Evolutionary conservation across 2,113 vertebrate species (phyloP), one percentile per base, ranked within the genome.

Genomic region (Procavia capensis): DNA sequence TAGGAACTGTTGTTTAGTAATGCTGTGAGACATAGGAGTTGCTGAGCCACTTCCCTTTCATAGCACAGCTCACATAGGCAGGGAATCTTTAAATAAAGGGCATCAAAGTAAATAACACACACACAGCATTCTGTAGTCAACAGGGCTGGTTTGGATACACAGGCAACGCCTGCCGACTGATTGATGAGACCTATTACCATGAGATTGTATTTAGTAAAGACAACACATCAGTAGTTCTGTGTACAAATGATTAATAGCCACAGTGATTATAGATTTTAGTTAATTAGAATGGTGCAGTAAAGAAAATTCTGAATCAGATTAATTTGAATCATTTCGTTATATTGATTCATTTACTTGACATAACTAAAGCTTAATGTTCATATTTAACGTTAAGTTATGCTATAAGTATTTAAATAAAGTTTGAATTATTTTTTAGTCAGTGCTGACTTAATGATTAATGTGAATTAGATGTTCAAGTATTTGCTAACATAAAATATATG

Each of bases 171-270:
- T 97, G n/a, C 54, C 76, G 95, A 10, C 82, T 98, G 95, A 96
- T 93, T 94, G 95, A 97, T 98, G 94, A 54, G 81, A 85, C 76
- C 93, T 80, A 5, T 97, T 97, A 93, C 70, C 74, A n/a, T 86
- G 81, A 93, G 88, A 64, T 87, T 97, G 79, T 93, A 47, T 96
- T 97, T 96, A 96, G 96, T 98, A 94, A 95, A 95, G 92, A 68
- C 85, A 98, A 83, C 43, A 96, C 34, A 90, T 92, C 14, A 93
- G 64, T 97, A 96, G 84, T 98, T 97, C 91, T 88, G 6, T 96
- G 74, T 43, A 91, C 72, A 92, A 78, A 79, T 85, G 68, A 96
- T 61, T 96, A 85, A 90, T 94, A 96, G 45, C 34, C 17, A 82
- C 50, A 89, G 41, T 86, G n/a, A 83, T 91, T 88, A 95, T 94